phyloP scores from a whole-genome alignment of 1,140 invertebrate species.

The Gryllus bimaculatus region DNA sequence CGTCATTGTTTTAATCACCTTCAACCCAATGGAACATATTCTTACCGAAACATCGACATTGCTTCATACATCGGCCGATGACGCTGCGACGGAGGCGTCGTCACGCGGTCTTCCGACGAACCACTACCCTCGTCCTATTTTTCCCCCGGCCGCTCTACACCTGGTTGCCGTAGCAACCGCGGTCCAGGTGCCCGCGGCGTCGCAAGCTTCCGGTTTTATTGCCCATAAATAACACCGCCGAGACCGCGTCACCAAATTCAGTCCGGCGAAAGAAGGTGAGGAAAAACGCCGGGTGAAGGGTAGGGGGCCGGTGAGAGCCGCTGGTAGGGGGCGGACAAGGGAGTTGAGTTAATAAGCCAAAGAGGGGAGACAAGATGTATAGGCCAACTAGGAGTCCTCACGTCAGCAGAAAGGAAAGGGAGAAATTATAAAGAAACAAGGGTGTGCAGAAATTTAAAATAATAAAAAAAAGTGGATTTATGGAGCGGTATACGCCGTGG shows the following conservation, averaged over 20 bases:
- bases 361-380: background rate
- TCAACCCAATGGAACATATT: too few relatives aligned
- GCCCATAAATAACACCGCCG: background rate
- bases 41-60: too few relatives aligned
- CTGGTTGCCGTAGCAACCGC: too few relatives aligned
- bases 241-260: background rate
- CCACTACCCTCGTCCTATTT: too few relatives aligned
- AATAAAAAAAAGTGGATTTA: background rate
- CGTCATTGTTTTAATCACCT: too few relatives aligned
- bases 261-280: background rate
- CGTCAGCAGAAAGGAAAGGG: background rate
- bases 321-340: background rate
- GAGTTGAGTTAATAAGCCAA: background rate
- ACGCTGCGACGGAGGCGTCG: too few relatives aligned
- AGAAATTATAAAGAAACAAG: background rate
- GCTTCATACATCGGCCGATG: too few relatives aligned
- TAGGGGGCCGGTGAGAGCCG: too few relatives aligned
- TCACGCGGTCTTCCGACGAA: too few relatives aligned
- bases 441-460: background rate
- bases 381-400: background rate
- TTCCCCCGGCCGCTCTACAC: too few relatives aligned
- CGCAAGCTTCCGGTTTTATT: background rate
- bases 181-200: too few relatives aligned
- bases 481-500: background rate
- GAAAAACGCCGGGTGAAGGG: background rate